Evolutionary conservation across 2,113 vertebrate genomes (phyloP).

Genomic region (Ochotona curzoniae): DNA sequence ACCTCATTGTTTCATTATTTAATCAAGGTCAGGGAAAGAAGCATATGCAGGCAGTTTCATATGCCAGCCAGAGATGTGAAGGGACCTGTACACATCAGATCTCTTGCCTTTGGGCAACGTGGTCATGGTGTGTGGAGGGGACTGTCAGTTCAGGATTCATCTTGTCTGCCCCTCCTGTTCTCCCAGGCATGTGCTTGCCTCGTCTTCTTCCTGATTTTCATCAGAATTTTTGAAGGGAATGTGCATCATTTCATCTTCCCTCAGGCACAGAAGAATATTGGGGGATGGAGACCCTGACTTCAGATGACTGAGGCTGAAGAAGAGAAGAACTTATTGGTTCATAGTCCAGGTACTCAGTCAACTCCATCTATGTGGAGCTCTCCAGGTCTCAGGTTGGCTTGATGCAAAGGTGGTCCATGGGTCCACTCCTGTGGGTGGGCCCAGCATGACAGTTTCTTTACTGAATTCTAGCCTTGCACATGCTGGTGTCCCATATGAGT

Average conservation of each 20-base stretch:
- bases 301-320: not conserved
- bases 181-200: too few species aligned
- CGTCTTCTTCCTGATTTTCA: not conserved
- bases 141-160: not conserved
- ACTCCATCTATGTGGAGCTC: not conserved
- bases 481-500: too few species aligned
- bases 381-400: not conserved
- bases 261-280: not conserved
- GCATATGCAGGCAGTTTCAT: not conserved
- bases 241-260: not conserved
- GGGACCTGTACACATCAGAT: not conserved
- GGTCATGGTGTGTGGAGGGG: not conserved
- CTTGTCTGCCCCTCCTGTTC: not conserved
- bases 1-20: not conserved
- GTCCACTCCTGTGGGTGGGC: not conserved
- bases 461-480: too few species aligned
- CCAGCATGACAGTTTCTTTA: too few species aligned
- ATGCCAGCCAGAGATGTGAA: not conserved
- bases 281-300: not conserved
- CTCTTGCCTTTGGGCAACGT: not conserved
- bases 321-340: not conserved
- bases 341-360: not conserved
- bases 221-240: not conserved
- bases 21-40: constrained; percentile 24
- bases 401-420: not conserved